phyloP scores from a whole-genome alignment of 1,140 invertebrate species.

The Trichomalopsis sarcophagae region DNA sequence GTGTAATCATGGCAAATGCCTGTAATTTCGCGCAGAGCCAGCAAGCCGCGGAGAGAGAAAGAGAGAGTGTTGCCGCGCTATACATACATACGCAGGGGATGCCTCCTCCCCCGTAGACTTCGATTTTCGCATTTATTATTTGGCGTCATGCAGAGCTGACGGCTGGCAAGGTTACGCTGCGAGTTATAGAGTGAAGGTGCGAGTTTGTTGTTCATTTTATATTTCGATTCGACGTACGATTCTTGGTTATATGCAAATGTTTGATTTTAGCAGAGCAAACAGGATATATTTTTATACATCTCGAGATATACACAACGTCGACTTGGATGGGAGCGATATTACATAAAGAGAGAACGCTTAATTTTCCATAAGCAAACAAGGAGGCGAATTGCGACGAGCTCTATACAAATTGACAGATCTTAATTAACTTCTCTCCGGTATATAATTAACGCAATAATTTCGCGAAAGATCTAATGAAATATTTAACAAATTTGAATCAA shows the following conservation, averaged over 20 bases:
- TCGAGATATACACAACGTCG: no score
- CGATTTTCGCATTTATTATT: conserved; percentile 55
- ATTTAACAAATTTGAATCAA: background rate
- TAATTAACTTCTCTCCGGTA: background rate
- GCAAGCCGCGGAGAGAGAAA: background rate
- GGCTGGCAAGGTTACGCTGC: background rate
- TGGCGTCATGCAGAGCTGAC: conserved; percentile 52
- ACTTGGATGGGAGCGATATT: no score
- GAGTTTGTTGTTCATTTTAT: no score
- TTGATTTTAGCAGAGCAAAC: no score
- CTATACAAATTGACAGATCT: background rate
- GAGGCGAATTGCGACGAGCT: background rate
- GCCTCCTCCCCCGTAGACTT: background rate
- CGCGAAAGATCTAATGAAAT: background rate
- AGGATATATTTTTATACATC: no score
- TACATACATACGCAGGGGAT: background rate
- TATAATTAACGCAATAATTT: background rate
- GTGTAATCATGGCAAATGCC: conserved; percentile 45
- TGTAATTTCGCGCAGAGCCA: conserved; percentile 53
- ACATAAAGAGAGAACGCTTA: no score
- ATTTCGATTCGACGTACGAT: no score
- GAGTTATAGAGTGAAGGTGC: no score
- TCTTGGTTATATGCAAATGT: no score
- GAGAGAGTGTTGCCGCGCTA: background rate
- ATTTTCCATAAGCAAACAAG: background rate